These are phyloP conservation scores for Antigone vipio DNA, from an alignment of 2,113 vertebrate species.

Conservation along the genomic window DNA sequence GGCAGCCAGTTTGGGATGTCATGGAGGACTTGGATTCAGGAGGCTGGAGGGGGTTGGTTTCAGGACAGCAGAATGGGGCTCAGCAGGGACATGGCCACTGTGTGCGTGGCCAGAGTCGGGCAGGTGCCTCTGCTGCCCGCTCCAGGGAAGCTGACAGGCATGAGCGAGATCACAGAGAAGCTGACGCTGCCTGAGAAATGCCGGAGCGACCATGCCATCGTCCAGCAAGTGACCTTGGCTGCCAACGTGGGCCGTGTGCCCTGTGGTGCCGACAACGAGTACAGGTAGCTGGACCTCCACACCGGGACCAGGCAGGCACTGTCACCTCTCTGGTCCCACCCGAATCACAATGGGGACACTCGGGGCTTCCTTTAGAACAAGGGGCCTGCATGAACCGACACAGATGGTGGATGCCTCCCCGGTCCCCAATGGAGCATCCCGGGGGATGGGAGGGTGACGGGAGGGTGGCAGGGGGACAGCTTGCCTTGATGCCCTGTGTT, in stretches of 20 bases:
- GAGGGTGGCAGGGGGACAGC: background rate
- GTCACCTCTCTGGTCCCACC: background rate
- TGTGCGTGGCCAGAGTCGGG: fast-evolving
- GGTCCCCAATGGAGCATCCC: fast-evolving
- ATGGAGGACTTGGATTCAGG: fast-evolving
- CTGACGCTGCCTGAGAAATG: constrained; percentile 79
- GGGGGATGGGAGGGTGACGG: background rate
- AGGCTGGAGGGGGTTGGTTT: background rate
- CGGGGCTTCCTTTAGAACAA: background rate
- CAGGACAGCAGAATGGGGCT: background rate
- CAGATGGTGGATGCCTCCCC: fast-evolving
- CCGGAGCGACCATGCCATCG: constrained; percentile 83
- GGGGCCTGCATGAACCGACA: background rate
- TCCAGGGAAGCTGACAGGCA: constrained; percentile 93
- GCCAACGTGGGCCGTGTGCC: constrained; percentile 93
- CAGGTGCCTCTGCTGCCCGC: background rate
- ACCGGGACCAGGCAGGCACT: fast-evolving
- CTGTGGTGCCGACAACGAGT: constrained; percentile 89
- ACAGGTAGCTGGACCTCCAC: constrained; percentile 78
- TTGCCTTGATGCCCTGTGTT: background rate
- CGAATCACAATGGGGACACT: fast-evolving
- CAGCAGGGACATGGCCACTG: fast-evolving
- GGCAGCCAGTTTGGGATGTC: background rate
- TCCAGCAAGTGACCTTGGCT: constrained; percentile 85
- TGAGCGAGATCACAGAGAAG: constrained; percentile 96